Conservation (phyloP, 2,888 invertebrate genomes). For the Holacanthella duospinosa region DNA sequence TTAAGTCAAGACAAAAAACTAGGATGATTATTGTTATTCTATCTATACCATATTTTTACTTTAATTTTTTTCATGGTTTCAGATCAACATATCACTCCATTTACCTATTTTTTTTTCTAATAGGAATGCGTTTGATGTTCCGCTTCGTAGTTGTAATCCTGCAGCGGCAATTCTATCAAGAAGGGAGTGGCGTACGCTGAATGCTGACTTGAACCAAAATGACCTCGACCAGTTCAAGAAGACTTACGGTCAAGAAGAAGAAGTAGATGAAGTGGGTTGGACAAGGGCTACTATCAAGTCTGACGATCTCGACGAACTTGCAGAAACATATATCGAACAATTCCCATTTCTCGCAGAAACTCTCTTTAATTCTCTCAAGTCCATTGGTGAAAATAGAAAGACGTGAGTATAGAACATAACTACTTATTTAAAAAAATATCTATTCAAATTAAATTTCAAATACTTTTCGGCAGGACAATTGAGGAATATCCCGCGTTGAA, state of each 20-base stretch:
- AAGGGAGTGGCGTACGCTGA: conserved; percentile 29
- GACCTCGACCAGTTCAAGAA: conserved; percentile 18
- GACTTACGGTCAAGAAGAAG: conserved; percentile 32
- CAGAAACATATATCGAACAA: conserved; percentile 31
- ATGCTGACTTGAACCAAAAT: conserved; percentile 23
- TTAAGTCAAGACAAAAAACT: too few species aligned
- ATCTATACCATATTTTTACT: too few species aligned
- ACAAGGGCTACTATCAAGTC: conserved; percentile 6
- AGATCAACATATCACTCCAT: too few species aligned
- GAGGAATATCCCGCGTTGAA: not conserved
- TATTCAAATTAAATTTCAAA: too few species aligned
- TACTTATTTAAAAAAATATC: too few species aligned
- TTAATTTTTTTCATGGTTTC: too few species aligned
- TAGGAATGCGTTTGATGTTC: conserved; percentile 24
- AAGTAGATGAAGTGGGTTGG: conserved; percentile 20
- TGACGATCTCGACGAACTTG: conserved; percentile 31
- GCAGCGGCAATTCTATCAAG: conserved; percentile 24
- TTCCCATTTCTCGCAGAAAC: conserved; percentile 28
- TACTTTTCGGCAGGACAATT: too few species aligned
- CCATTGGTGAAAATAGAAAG: too few species aligned
- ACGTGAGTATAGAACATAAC: too few species aligned
- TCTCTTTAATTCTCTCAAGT: conserved; percentile 23
- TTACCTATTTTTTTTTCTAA: too few species aligned
- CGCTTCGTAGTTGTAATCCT: conserved; percentile 14
- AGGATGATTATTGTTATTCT: too few species aligned